Conservation (phyloP, 2,113 vertebrate genomes). For the Empidonax traillii region DNA sequence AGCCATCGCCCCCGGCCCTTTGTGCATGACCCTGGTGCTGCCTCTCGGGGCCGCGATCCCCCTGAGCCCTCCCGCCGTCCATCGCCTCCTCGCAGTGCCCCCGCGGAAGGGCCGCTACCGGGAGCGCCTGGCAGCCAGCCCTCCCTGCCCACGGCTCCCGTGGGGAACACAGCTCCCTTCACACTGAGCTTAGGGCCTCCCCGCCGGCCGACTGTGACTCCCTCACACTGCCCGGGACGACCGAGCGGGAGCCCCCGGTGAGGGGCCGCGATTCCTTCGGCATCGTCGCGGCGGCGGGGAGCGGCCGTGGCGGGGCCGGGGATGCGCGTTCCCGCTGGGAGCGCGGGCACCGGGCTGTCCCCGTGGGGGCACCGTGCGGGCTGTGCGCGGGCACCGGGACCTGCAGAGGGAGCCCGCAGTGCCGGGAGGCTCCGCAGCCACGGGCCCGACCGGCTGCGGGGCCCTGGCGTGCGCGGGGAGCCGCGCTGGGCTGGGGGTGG, state of each 20-base stretch:
- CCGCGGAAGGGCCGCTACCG: neutral
- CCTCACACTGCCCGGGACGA: neutral
- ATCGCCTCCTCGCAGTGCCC: neutral
- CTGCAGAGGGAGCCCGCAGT: slow-evolving; percentile 23
- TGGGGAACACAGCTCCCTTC: neutral
- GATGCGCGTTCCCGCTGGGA: neutral
- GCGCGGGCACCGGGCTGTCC: neutral
- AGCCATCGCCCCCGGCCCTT: neutral
- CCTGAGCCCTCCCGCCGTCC: too few species aligned
- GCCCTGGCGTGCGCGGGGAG: neutral
- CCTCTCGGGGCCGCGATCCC: neutral
- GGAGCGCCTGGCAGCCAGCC: neutral
- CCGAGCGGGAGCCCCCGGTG: neutral
- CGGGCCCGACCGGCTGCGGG: neutral
- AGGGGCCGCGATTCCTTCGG: neutral
- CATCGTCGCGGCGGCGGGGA: neutral
- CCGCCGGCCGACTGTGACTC: neutral
- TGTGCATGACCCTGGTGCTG: neutral
- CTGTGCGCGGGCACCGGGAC: neutral
- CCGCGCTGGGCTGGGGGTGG: neutral
- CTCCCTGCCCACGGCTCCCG: neutral
- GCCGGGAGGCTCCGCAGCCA: neutral
- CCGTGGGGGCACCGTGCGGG: neutral
- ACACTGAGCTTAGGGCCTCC: neutral
- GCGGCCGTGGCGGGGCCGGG: neutral